Percentiles rank a stretch among this genome's conserved stretches.
Evolutionary conservation across 2,888 invertebrate genomes (phyloP).

Genomic region (Phortica magna): DNA sequence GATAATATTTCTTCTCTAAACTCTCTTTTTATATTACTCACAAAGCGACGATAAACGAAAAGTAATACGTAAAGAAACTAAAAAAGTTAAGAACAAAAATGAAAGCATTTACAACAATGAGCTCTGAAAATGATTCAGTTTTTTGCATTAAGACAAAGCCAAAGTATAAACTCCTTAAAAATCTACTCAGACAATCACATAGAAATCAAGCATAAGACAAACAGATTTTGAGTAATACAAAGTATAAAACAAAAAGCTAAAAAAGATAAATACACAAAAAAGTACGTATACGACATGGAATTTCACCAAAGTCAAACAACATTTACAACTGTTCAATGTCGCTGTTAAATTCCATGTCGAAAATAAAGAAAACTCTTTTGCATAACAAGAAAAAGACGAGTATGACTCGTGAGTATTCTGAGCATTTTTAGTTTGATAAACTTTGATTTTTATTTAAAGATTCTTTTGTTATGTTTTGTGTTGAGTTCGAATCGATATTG

Average conservation of each 20-base stretch:
- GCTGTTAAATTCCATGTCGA: not conserved
- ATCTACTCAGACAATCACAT: slow-evolving; percentile 2
- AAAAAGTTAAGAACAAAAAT: slow-evolving; percentile 51
- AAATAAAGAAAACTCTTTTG: not conserved
- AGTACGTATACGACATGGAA: slow-evolving; percentile 21
- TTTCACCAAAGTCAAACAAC: not conserved
- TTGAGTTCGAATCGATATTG: slow-evolving; percentile 5
- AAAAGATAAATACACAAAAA: slow-evolving; percentile 15
- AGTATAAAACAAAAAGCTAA: not conserved
- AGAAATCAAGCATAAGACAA: not conserved
- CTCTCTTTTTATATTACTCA: slow-evolving; percentile 79
- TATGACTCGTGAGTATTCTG: slow-evolving; percentile 39
- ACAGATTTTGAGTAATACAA: slow-evolving; percentile 17
- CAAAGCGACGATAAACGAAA: slow-evolving; percentile 74
- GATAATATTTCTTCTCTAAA: slow-evolving; percentile 79
- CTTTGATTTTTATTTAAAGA: slow-evolving; percentile 4
- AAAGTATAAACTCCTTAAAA: not conserved
- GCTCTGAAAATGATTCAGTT: not conserved
- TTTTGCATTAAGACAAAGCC: not conserved
- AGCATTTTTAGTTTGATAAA: slow-evolving; percentile 34
- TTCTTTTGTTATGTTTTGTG: slow-evolving; percentile 15
- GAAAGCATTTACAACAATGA: not conserved
- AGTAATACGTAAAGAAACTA: slow-evolving; percentile 61
- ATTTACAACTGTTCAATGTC: not conserved
- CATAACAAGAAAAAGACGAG: not conserved